phyloP scores from a whole-genome alignment of 2,113 vertebrate species.

The Hypomesus transpacificus region DNA sequence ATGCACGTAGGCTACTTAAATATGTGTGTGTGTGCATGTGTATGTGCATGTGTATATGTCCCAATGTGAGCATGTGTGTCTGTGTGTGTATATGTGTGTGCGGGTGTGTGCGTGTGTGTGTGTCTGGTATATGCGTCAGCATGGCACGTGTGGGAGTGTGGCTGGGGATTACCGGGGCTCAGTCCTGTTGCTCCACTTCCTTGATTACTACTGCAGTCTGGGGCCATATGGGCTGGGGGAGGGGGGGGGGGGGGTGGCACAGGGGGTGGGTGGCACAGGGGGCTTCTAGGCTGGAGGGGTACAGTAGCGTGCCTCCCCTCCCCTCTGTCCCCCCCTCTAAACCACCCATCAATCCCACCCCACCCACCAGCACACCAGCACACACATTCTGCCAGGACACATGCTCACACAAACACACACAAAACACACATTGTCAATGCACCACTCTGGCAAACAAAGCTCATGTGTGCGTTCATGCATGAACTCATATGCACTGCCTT shows the following conservation, averaged over 20 bases:
- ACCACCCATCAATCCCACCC: constrained; percentile 5
- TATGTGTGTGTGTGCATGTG: constrained; percentile 9
- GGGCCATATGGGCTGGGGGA: constrained; percentile 70
- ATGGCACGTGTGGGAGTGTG: constrained; percentile 74
- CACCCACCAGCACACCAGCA: constrained; percentile 11
- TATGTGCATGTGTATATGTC: neutral
- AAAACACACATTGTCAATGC: constrained; percentile 7
- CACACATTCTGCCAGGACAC: constrained; percentile 33
- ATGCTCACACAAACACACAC: constrained; percentile 3
- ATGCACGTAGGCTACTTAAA: neutral
- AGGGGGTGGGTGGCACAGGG: constrained; percentile 12
- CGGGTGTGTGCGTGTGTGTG: constrained; percentile 11
- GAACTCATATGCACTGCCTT: neutral
- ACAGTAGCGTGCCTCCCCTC: constrained; percentile 17
- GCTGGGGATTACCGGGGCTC: constrained; percentile 71
- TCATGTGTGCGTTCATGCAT: constrained; percentile 35
- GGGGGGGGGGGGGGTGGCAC: neutral
- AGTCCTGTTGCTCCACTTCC: constrained; percentile 76
- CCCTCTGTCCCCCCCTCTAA: neutral
- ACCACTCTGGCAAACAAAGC: constrained; percentile 12
- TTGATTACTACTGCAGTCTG: constrained; percentile 74
- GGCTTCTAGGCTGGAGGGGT: too few species aligned
- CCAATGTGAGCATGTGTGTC: constrained; percentile 4
- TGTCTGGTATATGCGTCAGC: constrained; percentile 50
- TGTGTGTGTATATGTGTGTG: constrained; percentile 31